A percentile compares a stretch with the other conserved stretches of the same genome.
Evolutionary conservation across 37 sponge, comb jelly and placozoan genomes (phyloP).

Genomic region (Tethya wilhelma): DNA sequence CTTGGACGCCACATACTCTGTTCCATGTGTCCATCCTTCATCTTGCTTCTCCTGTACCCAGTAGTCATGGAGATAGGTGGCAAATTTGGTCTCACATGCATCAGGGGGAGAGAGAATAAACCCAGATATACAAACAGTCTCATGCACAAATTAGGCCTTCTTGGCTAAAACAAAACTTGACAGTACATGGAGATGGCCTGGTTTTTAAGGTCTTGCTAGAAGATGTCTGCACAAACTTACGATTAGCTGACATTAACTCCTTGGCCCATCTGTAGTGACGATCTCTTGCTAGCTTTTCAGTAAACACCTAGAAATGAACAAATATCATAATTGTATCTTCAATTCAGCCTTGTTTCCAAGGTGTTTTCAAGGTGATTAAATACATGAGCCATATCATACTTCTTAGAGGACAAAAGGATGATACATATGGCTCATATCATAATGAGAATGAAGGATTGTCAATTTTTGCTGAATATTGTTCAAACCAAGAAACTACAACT

Average conservation of each 20-base stretch:
- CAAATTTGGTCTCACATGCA: conserved; percentile 24
- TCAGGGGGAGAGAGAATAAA: background rate
- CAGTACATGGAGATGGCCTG: no score
- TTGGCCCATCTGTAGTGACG: conserved; percentile 34
- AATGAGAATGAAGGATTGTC: background rate
- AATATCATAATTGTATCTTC: no score
- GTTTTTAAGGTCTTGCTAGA: no score
- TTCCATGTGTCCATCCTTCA: conserved; percentile 56
- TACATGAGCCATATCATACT: no score
- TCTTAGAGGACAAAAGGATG: no score
- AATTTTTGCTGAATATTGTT: background rate
- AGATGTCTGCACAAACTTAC: conserved; percentile 26
- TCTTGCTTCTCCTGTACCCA: conserved; percentile 43
- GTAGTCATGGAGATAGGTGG: conserved; percentile 36
- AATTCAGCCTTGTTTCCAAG: no score
- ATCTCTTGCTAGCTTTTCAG: conserved; percentile 34
- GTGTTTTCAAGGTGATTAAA: no score
- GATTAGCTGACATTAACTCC: background rate
- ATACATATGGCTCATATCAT: background rate
- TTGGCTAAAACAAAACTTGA: background rate
- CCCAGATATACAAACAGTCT: background rate
- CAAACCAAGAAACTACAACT: background rate
- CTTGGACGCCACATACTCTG: conserved; percentile 1
- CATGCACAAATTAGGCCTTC: background rate
- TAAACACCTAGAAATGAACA: conserved; percentile 1